Conservation (phyloP, 2,888 invertebrate species). For the Drosophila paracracens region DNA sequence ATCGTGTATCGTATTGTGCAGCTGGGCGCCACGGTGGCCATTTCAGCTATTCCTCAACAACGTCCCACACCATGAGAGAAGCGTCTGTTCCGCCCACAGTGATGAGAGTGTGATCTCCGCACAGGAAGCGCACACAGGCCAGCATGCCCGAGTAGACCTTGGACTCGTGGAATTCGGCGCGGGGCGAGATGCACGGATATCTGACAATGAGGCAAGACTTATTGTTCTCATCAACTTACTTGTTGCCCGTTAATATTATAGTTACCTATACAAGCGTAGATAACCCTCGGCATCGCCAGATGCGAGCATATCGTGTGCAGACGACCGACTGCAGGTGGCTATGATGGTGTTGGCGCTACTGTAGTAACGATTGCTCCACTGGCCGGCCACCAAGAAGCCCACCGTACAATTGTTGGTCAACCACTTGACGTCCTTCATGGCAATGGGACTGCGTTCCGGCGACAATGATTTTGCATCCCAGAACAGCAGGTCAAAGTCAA, state of each 20-base stretch:
- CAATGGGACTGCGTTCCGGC: conserved; percentile 94
- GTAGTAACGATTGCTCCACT: conserved; percentile 96
- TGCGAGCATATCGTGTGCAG: conserved; percentile 92
- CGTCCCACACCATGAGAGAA: conserved; percentile 95
- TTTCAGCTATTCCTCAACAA: conserved; percentile 87
- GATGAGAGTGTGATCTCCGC: conserved; percentile 93
- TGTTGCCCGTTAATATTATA: background rate
- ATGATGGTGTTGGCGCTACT: conserved; percentile 93
- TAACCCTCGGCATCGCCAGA: conserved; percentile 96
- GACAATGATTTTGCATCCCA: conserved; percentile 96
- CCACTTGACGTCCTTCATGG: conserved; percentile 97
- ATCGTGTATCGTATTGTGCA: conserved; percentile 78
- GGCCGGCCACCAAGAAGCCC: conserved; percentile 94
- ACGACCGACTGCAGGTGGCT: conserved; percentile 92
- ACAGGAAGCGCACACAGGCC: conserved; percentile 92
- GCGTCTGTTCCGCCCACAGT: conserved; percentile 95
- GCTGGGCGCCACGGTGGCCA: conserved; percentile 85
- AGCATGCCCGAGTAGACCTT: conserved; percentile 94
- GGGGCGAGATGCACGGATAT: conserved; percentile 93
- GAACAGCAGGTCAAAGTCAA: conserved; percentile 94
- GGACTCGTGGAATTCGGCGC: conserved; percentile 94
- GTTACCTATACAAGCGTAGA: conserved; percentile 92
- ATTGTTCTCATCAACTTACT: background rate
- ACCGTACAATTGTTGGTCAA: conserved; percentile 94
- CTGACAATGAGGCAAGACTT: conserved; percentile 83